phyloP scores from a whole-genome alignment of 2,797 vertebrate species.

The Pangasius macronema region DNA sequence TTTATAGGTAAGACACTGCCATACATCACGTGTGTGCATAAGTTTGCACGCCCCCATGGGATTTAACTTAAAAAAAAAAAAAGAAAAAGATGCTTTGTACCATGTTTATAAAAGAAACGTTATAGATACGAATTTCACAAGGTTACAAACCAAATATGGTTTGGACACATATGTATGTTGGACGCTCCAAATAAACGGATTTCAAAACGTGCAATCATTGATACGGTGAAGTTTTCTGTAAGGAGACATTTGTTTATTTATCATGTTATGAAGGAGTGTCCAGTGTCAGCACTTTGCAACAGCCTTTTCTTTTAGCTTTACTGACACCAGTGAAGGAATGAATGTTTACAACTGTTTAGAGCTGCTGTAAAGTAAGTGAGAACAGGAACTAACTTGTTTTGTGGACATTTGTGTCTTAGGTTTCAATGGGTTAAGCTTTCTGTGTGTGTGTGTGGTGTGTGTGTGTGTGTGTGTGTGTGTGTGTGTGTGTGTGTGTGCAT shows the following conservation, averaged over 20 bases:
- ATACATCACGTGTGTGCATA: not conserved
- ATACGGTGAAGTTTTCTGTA: not conserved
- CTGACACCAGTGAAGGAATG: not conserved
- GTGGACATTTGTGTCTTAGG: no score
- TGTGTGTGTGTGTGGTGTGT: no score
- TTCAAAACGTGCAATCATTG: not conserved
- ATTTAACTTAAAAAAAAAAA: not conserved
- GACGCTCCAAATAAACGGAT: not conserved
- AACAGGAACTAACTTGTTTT: not conserved
- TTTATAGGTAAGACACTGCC: conserved; percentile 82
- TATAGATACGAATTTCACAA: no score
- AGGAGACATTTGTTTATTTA: not conserved
- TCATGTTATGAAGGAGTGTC: not conserved
- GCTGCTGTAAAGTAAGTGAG: not conserved
- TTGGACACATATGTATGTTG: no score
- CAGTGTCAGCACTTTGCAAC: not conserved
- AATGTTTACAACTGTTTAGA: not conserved
- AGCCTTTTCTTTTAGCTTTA: no score
- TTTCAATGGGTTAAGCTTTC: no score
- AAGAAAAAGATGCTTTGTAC: not conserved
- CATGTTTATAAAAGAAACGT: no score
- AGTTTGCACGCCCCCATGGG: not conserved
- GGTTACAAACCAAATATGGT: no score
- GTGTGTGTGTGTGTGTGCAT: no score
- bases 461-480: no score